Evolutionary conservation across 2,888 invertebrate species (phyloP), one percentile per base, ranked within the genome.

Genomic region (Linyphia triangularis): DNA sequence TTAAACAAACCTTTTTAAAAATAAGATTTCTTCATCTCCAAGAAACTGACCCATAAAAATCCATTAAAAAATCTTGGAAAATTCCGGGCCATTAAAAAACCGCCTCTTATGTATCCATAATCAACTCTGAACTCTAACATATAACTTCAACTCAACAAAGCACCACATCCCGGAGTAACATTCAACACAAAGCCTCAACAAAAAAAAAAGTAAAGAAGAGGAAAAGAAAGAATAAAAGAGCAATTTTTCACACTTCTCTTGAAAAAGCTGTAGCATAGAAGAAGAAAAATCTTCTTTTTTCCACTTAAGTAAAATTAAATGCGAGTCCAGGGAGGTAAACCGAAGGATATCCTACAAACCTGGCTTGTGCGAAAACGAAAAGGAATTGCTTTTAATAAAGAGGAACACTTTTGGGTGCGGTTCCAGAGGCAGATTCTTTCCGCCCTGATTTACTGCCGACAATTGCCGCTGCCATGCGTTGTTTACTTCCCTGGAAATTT

Each of bases 281-380:
- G 26, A 43, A n/a, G 26, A 43, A 33, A 13, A 7, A 19, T 69
- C 24, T 22, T 69, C 67, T 40, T 22, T 33, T 33, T 69, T 33
- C 33, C 67, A 69, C 37, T 69, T 69, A 69, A 69, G 67, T 37
- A 69, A 69, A 69, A 69, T 69, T 69, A 69, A 69, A 69, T 69
- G 67, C 24, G 67, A n/a, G 33, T 40, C 19, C 7, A 6, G 33
- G 33, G 9, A 51, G 51, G 51, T 16, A 3, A 9, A 16, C 51
- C 51, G 33, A 33, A 33, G 5, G 33, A 9, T 9, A 33, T 4
- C 33, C 33, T 33, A 9, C 33, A 33, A 51, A 51, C 13, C 13
- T 13, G 51, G 51, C 16, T n/a, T n/a, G 28, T 6, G 43, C 16
- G 43, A 51, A 70, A 70, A 43, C 70, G 7, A 16, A 70, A 26